A percentile compares a stretch with the other conserved stretches of the same genome.
phyloP scores from a whole-genome alignment of 2,113 vertebrate genomes.

The Motacilla tschutschensis region DNA sequence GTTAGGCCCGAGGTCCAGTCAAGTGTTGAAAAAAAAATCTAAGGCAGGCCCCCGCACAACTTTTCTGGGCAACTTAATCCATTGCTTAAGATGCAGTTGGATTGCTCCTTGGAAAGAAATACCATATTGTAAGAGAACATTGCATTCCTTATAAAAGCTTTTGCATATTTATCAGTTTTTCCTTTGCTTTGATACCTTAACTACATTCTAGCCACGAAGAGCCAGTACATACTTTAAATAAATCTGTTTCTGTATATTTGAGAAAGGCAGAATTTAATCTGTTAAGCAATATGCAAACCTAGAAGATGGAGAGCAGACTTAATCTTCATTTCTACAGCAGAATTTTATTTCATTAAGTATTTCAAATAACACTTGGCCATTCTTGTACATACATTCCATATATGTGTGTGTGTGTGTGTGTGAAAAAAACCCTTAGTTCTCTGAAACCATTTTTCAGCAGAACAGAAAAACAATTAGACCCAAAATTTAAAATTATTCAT shows the following conservation, averaged over 20 bases:
- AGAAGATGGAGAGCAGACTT: not conserved
- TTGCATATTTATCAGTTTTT: not conserved
- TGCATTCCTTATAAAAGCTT: not conserved
- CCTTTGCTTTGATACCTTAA: not conserved
- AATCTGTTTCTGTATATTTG: not conserved
- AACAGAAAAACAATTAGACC: constrained; percentile 48
- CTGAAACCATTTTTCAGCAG: constrained; percentile 42
- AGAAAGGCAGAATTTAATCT: constrained; percentile 3
- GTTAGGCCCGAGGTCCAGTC: not conserved
- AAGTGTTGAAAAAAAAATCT: not conserved
- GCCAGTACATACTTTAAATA: not conserved
- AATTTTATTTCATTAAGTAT: not conserved
- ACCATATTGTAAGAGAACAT: not conserved
- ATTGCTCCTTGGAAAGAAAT: not conserved
- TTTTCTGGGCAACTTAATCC: not conserved
- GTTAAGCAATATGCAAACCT: not conserved
- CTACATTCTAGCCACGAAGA: not conserved
- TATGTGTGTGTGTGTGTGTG: not conserved
- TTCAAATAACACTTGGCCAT: not conserved
- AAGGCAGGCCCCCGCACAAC: not conserved
- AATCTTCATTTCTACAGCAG: constrained; percentile 5
- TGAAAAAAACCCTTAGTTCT: not conserved
- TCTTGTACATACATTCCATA: not conserved
- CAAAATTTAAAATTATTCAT: constrained; percentile 63
- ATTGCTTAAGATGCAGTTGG: not conserved